These are phyloP conservation scores for Corydoras maculifer DNA, from an alignment of 2,113 vertebrate genomes.

Conservation along the genomic window DNA sequence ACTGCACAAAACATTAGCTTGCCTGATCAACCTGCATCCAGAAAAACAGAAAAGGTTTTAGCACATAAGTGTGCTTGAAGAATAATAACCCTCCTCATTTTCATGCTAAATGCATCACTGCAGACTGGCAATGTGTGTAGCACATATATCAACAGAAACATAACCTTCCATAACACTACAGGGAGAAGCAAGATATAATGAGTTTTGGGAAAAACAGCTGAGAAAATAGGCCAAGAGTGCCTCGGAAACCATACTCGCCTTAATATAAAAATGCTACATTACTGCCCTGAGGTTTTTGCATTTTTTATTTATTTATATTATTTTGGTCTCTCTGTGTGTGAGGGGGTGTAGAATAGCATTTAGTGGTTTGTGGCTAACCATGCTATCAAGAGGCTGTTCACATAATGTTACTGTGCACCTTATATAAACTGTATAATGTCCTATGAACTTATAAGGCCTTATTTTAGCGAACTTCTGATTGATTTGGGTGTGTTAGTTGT, in stretches of 20 bases:
- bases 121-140: slow-evolving; percentile 7
- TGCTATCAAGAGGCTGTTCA: slow-evolving; percentile 28
- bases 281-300: background rate
- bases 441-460: background rate
- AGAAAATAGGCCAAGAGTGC: slow-evolving; percentile 34
- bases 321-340: no score
- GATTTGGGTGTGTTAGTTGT: no score
- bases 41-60: background rate
- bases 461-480: no score
- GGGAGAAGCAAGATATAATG: slow-evolving; percentile 31
- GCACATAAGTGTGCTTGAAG: background rate
- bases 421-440: slow-evolving; percentile 13
- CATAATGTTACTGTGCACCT: slow-evolving; percentile 34
- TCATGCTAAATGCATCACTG: slow-evolving; percentile 1
- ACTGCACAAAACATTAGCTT: no score
- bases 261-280: slow-evolving; percentile 16
- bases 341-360: slow-evolving; percentile 17
- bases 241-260: slow-evolving; percentile 17
- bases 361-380: slow-evolving; percentile 32
- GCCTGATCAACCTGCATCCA: background rate
- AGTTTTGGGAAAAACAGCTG: slow-evolving; percentile 37
- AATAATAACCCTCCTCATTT: background rate
- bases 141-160: slow-evolving; percentile 8
- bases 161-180: slow-evolving; percentile 15
- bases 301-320: no score